Evolutionary conservation across 2,797 vertebrate species (phyloP).

Genomic region (Ceryle rudis): DNA sequence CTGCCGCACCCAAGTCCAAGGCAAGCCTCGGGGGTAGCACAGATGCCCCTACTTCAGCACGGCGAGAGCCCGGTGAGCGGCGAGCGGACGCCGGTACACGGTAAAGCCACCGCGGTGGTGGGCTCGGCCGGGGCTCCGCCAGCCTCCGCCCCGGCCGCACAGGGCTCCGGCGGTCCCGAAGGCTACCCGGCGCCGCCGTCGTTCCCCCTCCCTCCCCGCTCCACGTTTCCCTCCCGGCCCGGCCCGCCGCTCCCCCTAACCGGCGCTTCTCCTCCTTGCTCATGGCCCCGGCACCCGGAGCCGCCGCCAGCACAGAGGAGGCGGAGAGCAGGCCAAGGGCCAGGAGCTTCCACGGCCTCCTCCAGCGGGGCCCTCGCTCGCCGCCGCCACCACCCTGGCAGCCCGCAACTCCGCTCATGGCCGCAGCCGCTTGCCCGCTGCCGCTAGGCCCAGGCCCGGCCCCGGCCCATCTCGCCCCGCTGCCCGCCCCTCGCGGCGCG

Average conservation of each 20-base stretch:
- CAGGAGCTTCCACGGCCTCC: slow-evolving; percentile 75
- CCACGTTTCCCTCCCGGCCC: not conserved
- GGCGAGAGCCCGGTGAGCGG: not conserved
- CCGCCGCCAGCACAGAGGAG: slow-evolving; percentile 70
- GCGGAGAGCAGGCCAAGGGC: slow-evolving; percentile 74
- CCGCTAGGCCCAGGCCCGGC: not conserved
- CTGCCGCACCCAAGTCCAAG: not conserved
- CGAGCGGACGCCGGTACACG: no score
- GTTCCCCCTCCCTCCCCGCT: not conserved
- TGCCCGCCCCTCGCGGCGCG: slow-evolving; percentile 57
- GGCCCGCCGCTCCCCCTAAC: slow-evolving; percentile 72
- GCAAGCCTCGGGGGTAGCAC: no score
- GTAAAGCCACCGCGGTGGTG: not conserved
- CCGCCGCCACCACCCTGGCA: not conserved
- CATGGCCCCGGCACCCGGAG: slow-evolving; percentile 75
- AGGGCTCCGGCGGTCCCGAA: no score
- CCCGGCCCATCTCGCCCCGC: slow-evolving; percentile 22
- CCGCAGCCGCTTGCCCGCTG: slow-evolving; percentile 9
- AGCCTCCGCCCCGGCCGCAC: not conserved
- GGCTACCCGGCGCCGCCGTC: not conserved
- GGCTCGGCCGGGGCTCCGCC: not conserved
- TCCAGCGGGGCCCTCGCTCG: slow-evolving; percentile 51
- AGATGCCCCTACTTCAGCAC: not conserved
- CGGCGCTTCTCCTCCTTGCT: slow-evolving; percentile 79
- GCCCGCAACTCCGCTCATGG: slow-evolving; percentile 54